phyloP scores from a whole-genome alignment of 2,797 vertebrate genomes.

The Pangasius mekongensis region DNA sequence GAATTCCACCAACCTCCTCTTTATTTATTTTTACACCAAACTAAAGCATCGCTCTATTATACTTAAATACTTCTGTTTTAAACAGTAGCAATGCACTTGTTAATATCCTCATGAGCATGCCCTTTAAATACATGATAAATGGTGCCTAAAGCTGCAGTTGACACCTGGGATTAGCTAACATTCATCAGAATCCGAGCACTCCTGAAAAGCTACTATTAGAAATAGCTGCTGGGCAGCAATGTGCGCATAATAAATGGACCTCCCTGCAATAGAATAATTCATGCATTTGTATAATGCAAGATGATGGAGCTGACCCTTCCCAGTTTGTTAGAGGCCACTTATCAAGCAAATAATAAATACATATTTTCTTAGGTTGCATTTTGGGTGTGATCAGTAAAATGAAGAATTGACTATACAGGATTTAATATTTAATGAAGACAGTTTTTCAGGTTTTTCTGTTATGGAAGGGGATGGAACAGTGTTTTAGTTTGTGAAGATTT shows the following conservation, averaged over 20 bases:
- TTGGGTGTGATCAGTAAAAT: slow-evolving; percentile 33
- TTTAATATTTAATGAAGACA: slow-evolving; percentile 50
- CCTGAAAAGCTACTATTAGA: slow-evolving; percentile 55
- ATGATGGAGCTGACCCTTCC: slow-evolving; percentile 51
- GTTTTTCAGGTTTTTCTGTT: slow-evolving; percentile 13
- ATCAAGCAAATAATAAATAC: slow-evolving; percentile 53
- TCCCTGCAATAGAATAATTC: slow-evolving; percentile 57
- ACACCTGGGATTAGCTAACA: slow-evolving; percentile 66
- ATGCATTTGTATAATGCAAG: slow-evolving; percentile 61
- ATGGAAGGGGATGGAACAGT: not conserved
- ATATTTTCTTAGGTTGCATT: slow-evolving; percentile 41
- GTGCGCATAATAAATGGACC: slow-evolving; percentile 60
- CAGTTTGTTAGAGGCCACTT: slow-evolving; percentile 49
- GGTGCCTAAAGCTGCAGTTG: slow-evolving; percentile 61
- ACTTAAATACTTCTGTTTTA: slow-evolving; percentile 58
- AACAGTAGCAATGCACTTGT: slow-evolving; percentile 53
- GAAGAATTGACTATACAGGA: slow-evolving; percentile 30
- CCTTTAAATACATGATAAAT: slow-evolving; percentile 61
- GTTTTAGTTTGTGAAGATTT: slow-evolving; percentile 26
- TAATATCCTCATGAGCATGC: slow-evolving; percentile 63
- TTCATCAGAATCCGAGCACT: slow-evolving; percentile 58
- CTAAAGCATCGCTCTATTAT: slow-evolving; percentile 58
- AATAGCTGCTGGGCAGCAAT: slow-evolving; percentile 56
- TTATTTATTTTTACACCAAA: slow-evolving; percentile 37
- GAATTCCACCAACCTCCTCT: not conserved